phyloP scores from a whole-genome alignment of 2,888 invertebrate species.

The Caenorhabditis afra region DNA sequence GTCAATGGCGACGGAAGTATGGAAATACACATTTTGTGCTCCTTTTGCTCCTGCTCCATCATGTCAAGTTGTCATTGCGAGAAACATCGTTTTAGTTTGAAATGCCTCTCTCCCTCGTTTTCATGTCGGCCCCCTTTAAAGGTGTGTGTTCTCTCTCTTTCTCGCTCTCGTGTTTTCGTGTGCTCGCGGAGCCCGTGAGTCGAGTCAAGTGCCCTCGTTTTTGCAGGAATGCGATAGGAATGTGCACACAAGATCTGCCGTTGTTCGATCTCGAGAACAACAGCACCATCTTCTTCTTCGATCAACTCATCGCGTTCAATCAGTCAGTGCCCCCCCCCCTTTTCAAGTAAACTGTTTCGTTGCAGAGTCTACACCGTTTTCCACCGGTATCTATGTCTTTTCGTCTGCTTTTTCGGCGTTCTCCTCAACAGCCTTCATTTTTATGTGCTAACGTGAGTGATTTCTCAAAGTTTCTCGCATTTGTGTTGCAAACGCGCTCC shows the following conservation, averaged over 20 bases:
- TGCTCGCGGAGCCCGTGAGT: too few species aligned
- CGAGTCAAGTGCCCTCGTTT: not conserved
- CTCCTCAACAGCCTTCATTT: slow-evolving; percentile 71
- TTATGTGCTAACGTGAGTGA: slow-evolving; percentile 68
- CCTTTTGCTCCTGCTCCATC: too few species aligned
- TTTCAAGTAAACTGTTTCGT: too few species aligned
- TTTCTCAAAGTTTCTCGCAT: not conserved
- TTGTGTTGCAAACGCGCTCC: not conserved
- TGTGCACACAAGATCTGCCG: slow-evolving; percentile 67
- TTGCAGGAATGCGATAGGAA: slow-evolving; percentile 39
- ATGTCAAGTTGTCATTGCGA: slow-evolving; percentile 54
- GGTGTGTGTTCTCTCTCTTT: slow-evolving; percentile 3
- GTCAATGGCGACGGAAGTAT: too few species aligned
- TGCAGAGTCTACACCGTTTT: slow-evolving; percentile 69
- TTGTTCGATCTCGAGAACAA: slow-evolving; percentile 67
- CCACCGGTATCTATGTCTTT: slow-evolving; percentile 69
- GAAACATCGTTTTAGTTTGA: slow-evolving; percentile 53
- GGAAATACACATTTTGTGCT: too few species aligned
- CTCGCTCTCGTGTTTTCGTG: not conserved
- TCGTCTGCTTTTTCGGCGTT: slow-evolving; percentile 70
- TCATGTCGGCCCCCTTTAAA: too few species aligned
- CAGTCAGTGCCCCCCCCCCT: slow-evolving; percentile 31
- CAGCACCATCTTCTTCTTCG: slow-evolving; percentile 60
- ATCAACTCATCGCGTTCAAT: slow-evolving; percentile 63
- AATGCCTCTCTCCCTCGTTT: not conserved